Conservation (phyloP, 23 tunicate species). For the Phallusia fumigata region DNA sequence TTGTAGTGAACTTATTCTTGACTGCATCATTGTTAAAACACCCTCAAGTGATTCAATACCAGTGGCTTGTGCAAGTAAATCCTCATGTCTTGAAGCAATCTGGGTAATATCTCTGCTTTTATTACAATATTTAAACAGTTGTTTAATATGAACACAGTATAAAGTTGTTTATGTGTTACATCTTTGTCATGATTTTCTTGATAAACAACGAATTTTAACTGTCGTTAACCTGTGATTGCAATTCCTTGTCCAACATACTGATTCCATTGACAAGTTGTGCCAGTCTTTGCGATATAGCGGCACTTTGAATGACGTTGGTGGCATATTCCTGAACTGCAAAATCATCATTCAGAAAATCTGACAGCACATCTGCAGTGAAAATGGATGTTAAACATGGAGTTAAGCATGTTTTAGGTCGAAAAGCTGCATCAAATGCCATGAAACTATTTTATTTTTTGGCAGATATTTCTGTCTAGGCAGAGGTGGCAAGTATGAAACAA, state of each 20-base stretch:
- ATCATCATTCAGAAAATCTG: conserved; percentile 69
- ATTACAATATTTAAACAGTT: no score
- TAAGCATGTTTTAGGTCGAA: not conserved
- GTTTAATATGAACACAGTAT: no score
- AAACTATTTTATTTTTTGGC: no score
- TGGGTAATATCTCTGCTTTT: not conserved
- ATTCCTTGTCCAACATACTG: conserved; percentile 83
- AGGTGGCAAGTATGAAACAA: no score
- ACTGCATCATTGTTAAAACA: conserved; percentile 91
- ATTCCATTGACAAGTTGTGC: conserved; percentile 84
- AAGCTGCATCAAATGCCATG: no score
- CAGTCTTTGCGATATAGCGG: conserved; percentile 76
- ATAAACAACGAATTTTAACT: no score
- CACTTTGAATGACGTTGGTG: conserved; percentile 72
- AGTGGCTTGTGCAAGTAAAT: conserved; percentile 98
- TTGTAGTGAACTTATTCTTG: conserved; percentile 88
- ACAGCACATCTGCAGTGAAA: conserved; percentile 37
- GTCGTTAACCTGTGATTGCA: conserved; percentile 69
- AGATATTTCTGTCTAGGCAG: no score
- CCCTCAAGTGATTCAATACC: conserved; percentile 99
- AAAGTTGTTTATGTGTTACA: no score
- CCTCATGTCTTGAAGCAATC: conserved; percentile 87
- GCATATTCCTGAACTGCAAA: conserved; percentile 93
- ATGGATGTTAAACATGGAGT: not conserved
- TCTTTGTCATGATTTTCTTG: no score